A percentile compares a stretch with the other conserved stretches of the same genome.
phyloP scores from a whole-genome alignment of 2,888 invertebrate species.

The Auanema freiburgensis region DNA sequence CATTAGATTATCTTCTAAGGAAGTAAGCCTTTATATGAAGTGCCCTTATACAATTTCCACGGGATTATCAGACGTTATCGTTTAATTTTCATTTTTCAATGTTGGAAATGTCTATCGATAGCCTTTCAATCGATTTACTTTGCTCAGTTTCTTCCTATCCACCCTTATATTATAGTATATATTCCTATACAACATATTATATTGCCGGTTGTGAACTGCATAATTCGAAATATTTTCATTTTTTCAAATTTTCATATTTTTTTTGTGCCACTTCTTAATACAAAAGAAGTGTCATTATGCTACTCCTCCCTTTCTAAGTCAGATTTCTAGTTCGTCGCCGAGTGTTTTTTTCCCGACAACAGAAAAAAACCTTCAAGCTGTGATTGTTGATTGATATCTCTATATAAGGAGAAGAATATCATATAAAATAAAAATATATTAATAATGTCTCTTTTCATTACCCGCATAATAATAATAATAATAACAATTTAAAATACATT shows the following conservation, averaged over 20 bases:
- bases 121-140: neutral
- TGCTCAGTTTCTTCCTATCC: slow-evolving; percentile 2
- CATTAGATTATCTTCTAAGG: neutral
- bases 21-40: too few species aligned
- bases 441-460: too few species aligned
- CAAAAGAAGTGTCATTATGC: neutral
- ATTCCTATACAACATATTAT: neutral
- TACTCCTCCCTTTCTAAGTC: neutral
- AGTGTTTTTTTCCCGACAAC: neutral
- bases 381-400: neutral
- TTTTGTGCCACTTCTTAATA: neutral
- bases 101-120: neutral
- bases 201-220: slow-evolving; percentile 7
- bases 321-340: slow-evolving; percentile 1
- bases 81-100: neutral
- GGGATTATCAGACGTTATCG: too few species aligned
- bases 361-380: neutral
- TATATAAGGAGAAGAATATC: neutral
- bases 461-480: too few species aligned
- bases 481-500: too few species aligned
- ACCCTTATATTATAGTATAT: neutral
- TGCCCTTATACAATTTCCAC: too few species aligned
- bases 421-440: too few species aligned
- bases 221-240: neutral
- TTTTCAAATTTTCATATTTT: neutral